These are phyloP conservation scores for Lysiphlebus fabarum DNA, from an alignment of 1,140 invertebrate genomes.

Conservation along the genomic window DNA sequence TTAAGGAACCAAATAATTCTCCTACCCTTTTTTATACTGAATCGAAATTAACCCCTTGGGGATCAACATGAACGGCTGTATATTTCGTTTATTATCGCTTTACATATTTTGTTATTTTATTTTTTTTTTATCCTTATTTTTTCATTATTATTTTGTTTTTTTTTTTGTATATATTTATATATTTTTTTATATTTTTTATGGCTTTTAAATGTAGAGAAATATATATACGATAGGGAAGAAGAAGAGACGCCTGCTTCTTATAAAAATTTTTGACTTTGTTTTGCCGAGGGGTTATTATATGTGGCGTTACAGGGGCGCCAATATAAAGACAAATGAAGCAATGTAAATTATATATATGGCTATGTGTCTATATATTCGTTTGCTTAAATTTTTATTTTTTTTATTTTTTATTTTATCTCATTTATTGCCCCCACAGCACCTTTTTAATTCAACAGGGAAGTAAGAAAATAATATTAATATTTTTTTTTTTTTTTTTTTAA, in stretches of 20 bases:
- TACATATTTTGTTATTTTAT: conserved; percentile 24
- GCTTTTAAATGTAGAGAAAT: too few relatives aligned
- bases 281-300: conserved; percentile 21
- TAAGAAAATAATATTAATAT: too few relatives aligned
- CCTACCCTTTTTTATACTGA: conserved; percentile 32
- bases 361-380: conserved; percentile 50
- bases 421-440: too few relatives aligned
- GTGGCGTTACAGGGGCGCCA: conserved; percentile 35
- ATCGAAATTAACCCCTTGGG: conserved; percentile 48
- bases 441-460: too few relatives aligned
- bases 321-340: conserved; percentile 55
- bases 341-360: conserved; percentile 29
- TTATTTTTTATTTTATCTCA: too few relatives aligned
- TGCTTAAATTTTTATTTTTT: too few relatives aligned
- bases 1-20: conserved; percentile 52
- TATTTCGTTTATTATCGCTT: conserved; percentile 37
- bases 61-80: conserved; percentile 33
- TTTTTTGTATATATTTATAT: conserved; percentile 14
- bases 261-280: conserved; percentile 7
- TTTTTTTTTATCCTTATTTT: conserved; percentile 10
- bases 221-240: background rate
- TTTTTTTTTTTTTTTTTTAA: too few relatives aligned
- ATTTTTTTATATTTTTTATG: too few relatives aligned
- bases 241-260: background rate
- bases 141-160: conserved; percentile 1